Base-by-base conservation (phyloP, 2,888 invertebrate genomes). In the Temnothorax unifasciatus region DNA sequence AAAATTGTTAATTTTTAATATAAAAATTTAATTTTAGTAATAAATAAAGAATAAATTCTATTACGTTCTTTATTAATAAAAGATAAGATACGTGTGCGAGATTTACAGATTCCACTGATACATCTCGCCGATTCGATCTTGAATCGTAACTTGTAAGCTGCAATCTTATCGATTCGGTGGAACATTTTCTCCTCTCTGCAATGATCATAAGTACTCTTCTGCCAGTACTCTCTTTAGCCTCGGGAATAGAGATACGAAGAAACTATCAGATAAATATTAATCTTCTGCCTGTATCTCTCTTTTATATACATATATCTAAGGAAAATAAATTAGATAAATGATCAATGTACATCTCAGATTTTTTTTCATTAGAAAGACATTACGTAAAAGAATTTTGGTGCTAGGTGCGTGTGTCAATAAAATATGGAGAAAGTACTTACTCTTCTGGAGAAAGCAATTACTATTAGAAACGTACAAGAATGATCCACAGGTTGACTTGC, bases 111-210 rank as follows among this genome's bases (percentile, higher is more conserved):
- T 11, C 18, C n/a, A 15, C 44, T 47, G 34, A 47, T 34, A 21
- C 34, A 47, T 75, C 34, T 75, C 34, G 47, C 15, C 34, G 11
- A 59, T 11, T 29, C 2, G 41, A 76, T 64, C 34, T 15, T 52
- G 21, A 63, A 52, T 76, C 15, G 15, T 29, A 52, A 52, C 13
- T 63, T 61, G 34, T 44, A 34, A 15, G 76, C 9, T 8, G 63
- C 18, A 34, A 38, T 75, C 25, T 63, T 63, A 75, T 64, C 41
- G 57, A 73, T 59, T 57, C 34, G 3, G 34, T 63, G 34, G 11
- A 75, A 66, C n/a, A 77, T 66, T 66, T 66, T 29, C 52, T 77
- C 5, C 25, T n/a, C 29, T 25, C 18, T 11, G 34, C 64, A 76
- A 64, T 76, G 18, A 76, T 29, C n/a, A 18, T 25, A 76, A 50